Conservation (phyloP, 2,113 vertebrate species). For the Reinhardtius hippoglossoides region DNA sequence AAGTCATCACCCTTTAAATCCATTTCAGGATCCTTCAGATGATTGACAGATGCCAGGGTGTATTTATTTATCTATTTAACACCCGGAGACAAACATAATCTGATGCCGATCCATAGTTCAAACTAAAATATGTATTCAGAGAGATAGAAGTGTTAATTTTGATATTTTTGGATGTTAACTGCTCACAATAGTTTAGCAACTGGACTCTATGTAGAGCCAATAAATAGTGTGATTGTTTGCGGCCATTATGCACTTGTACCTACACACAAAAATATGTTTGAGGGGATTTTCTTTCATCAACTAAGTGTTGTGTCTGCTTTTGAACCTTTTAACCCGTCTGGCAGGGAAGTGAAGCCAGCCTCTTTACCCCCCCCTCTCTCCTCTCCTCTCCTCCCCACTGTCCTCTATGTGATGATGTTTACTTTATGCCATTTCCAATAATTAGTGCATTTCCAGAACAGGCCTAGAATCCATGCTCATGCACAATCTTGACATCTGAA, state of each 20-base stretch:
- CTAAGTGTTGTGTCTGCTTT: slow-evolving; percentile 22
- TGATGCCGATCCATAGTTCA: background rate
- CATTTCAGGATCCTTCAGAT: slow-evolving; percentile 22
- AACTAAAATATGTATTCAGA: background rate
- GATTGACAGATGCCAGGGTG: slow-evolving; percentile 37
- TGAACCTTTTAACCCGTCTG: slow-evolving; percentile 30
- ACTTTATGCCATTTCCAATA: slow-evolving; percentile 19
- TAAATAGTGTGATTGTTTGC: background rate
- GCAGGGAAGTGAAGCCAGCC: background rate
- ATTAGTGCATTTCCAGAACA: slow-evolving; percentile 12
- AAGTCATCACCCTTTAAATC: slow-evolving; percentile 16
- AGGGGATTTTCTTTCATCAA: background rate
- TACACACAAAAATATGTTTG: background rate
- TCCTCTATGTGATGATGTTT: slow-evolving; percentile 34
- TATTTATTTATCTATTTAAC: slow-evolving; percentile 11
- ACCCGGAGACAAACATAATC: slow-evolving; percentile 16
- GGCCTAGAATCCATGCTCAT: background rate
- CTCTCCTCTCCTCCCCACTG: background rate
- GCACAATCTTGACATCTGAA: background rate
- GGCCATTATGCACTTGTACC: background rate
- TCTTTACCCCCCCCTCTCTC: background rate
- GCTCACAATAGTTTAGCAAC: no score
- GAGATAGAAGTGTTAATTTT: background rate
- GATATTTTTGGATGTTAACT: no score
- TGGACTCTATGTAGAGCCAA: background rate